These are phyloP conservation scores for Oxygymnocypris stewartii DNA, from an alignment of 2,113 vertebrate species.

Conservation along the genomic window DNA sequence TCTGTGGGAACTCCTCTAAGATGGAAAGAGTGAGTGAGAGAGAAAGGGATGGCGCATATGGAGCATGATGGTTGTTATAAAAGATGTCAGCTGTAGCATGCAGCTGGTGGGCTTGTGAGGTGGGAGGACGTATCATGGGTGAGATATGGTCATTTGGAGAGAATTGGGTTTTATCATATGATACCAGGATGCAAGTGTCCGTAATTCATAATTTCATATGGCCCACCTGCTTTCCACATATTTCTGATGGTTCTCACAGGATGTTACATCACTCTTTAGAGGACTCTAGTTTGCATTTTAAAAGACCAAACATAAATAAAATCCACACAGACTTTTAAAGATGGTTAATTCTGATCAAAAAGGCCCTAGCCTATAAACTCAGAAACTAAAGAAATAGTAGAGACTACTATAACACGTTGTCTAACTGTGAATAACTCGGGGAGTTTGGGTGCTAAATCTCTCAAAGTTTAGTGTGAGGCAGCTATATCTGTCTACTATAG, in stretches of 20 bases:
- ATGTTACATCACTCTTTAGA: conserved; percentile 21
- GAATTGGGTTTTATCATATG: conserved; percentile 22
- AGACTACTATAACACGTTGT: not conserved
- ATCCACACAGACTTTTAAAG: not conserved
- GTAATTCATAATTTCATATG: conserved; percentile 19
- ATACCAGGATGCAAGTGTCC: not conserved
- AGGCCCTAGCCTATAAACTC: not conserved
- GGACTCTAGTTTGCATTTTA: not conserved
- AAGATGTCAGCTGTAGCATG: conserved; percentile 25
- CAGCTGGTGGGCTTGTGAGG: conserved; percentile 25
- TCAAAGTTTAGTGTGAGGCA: not conserved
- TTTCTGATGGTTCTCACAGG: conserved; percentile 19
- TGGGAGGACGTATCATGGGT: conserved; percentile 24
- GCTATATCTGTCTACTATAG: not conserved
- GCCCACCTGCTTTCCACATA: not conserved
- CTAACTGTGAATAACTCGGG: not conserved
- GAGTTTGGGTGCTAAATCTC: not conserved
- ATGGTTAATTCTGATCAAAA: not conserved
- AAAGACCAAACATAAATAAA: conserved; percentile 1
- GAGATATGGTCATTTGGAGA: conserved; percentile 26
- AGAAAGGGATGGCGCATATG: not conserved
- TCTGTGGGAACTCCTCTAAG: conserved; percentile 66
- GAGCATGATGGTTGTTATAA: conserved; percentile 31
- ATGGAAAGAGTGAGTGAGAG: not conserved
- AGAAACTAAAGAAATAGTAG: not conserved